Evolutionary conservation across 2,797 vertebrate species (phyloP), one percentile per base, ranked within the genome.

Genomic region (Hoplostethus mediterraneus): DNA sequence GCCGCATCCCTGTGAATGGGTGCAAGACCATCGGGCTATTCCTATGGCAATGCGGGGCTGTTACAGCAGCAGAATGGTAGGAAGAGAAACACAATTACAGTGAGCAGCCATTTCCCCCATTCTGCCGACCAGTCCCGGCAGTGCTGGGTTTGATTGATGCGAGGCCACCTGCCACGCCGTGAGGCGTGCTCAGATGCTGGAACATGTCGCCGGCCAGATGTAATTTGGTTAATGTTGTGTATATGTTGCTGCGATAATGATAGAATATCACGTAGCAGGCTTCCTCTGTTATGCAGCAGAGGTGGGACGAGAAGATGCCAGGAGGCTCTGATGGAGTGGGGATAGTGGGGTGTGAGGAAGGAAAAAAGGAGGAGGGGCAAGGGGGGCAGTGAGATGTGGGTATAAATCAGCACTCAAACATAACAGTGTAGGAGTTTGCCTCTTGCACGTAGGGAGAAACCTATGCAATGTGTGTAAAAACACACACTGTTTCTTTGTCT

Each of bases 201-300:
- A 90, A 90, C 85, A 59, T 83, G 90, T 81, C 72, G 80, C 73
- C 73, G 86, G 89, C 85, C 89, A 90, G 89, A 93, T 91, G 92
- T 88, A 82, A 91, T 94, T 93, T 93, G 90, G 92, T 85, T 94
- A 94, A 95, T 93, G 94, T 92, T 91, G 90, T 93, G 93, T 91
- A 90, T 90, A 89, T 83, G 92, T 91, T 87, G 89, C 79, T 21
- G 21, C 74, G 75, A 59, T 83, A 86, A 90, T 89, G 87, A 90
- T 63, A 84, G 82, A 89, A 87, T 83, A 85, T 84, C 79, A 75
- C 65, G 56, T 75, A 60, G 66, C 67, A 45, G 62, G 59, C 86
- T 89, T 77, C 63, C 63, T 85, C 59, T 53, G 57, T 66, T 59
- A 59, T 56, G 69, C 77, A 64, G 71, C 73, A 40, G 58, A 59